Conservation (phyloP, 2,797 vertebrate species). For the Stomatorhinus walkeri region DNA sequence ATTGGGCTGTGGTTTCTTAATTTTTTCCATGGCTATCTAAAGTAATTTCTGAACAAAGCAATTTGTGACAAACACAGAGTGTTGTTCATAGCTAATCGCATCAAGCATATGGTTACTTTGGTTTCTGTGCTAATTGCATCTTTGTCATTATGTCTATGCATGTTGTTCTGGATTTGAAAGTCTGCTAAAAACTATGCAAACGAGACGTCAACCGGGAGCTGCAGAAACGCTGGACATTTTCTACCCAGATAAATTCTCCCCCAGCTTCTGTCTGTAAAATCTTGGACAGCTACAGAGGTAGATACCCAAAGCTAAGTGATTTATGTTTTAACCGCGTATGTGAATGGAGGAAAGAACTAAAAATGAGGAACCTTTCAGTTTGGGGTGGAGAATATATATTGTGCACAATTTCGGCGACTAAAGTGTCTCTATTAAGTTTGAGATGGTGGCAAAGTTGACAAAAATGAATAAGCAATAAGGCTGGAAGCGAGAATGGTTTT, state of each 20-base stretch:
- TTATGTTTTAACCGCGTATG: conserved; percentile 4
- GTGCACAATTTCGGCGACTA: neutral
- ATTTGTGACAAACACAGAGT: neutral
- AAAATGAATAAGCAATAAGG: conserved; percentile 18
- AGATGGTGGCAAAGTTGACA: neutral
- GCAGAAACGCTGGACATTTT: neutral
- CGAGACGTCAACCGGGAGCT: neutral
- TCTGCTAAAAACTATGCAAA: neutral
- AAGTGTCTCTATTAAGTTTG: neutral
- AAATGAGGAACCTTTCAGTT: neutral
- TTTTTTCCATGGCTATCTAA: neutral
- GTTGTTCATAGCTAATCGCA: neutral
- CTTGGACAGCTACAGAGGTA: neutral
- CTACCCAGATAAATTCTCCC: neutral
- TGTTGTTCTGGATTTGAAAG: neutral
- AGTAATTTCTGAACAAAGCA: neutral
- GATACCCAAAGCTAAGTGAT: neutral
- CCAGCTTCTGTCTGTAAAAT: conserved; percentile 4
- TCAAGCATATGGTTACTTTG: neutral
- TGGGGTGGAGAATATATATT: neutral
- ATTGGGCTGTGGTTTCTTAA: neutral
- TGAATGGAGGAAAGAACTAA: neutral
- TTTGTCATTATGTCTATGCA: neutral
- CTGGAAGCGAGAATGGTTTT: neutral
- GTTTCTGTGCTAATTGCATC: conserved; percentile 13